Base-by-base conservation (phyloP, 2,797 vertebrate species). In the Enteromius radiatus region DNA sequence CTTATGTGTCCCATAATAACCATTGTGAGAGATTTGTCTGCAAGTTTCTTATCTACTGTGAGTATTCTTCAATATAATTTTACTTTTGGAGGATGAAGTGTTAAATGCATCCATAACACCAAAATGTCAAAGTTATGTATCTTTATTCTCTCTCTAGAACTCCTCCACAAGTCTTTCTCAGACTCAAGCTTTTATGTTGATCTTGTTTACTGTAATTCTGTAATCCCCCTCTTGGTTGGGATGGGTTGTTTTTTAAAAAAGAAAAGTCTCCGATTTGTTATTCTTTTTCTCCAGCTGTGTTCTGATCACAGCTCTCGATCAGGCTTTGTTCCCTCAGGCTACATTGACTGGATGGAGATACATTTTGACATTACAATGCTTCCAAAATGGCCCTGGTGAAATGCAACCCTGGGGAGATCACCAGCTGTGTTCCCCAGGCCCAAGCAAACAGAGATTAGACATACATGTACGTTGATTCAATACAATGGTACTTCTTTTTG, bases 51-150 rank as follows among this genome's bases (percentile, higher is more conserved):
- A 91, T 91, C 86, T 90, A 89, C 74, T 92, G 89, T 86, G 86
- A 91, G 91, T 90, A 89, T 87, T 87, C 81, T 90, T 89, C 89
- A 90, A 90, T 87, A 90, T 83, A 84, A 85, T 45, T 38, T 93
- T 91, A 93, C 92, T 93, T 94, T 92, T 94, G 38, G 81, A 63
- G 84, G 85, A 84, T 67, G 70, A 91, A 88, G 88, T 89, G 86
- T 74, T 74, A 41, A 85, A 77, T 88, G 88, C 85, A 88, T 87
- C 86, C 88, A 90, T 85, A 84, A 70, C 65, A 47, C 91, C 77
- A 88, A 93, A 92, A 92, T 94, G 92, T 92, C 91, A 91, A 71
- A 19, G 64, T 84, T 84, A 82, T 70, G 74, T 63, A 23, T 82
- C 33, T 49, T 76, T 78, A 69, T 49, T 47, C 31, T 54, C 59